Conservation (phyloP, 2,113 vertebrate genomes). For the Paramormyrops kingsleyae region DNA sequence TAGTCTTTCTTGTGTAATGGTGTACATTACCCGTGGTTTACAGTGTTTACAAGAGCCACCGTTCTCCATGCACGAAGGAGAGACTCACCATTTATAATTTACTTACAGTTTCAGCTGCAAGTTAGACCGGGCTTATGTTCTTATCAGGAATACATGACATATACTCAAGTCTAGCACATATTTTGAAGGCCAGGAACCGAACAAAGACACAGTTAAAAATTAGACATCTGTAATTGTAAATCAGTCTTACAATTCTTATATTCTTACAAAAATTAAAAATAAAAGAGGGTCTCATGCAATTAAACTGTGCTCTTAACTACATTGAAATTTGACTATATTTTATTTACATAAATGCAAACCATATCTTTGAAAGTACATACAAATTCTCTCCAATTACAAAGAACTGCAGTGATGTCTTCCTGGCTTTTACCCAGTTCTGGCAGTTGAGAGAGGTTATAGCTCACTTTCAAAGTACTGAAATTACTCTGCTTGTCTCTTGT, state of each 20-base stretch:
- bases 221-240: not conserved
- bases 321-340: constrained; percentile 10
- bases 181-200: not conserved
- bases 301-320: not conserved
- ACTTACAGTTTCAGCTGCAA: not conserved
- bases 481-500: constrained; percentile 23
- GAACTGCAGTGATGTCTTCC: constrained; percentile 33
- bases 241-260: not conserved
- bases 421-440: constrained; percentile 23
- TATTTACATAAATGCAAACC: constrained; percentile 3
- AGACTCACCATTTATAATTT: constrained; percentile 17
- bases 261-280: not conserved
- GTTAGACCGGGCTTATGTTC: constrained; percentile 3
- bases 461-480: constrained; percentile 28
- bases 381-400: constrained; percentile 5
- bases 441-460: constrained; percentile 19
- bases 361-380: constrained; percentile 6
- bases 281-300: not conserved
- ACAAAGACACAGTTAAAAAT: not conserved
- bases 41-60: not conserved
- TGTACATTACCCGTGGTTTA: not conserved
- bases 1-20: not conserved
- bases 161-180: not conserved
- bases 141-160: constrained; percentile 22
- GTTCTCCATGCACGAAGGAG: not conserved